Percentiles rank a stretch among this genome's conserved stretches.
These are phyloP conservation scores for Formicarius rufipectus DNA, from an alignment of 2,113 vertebrate species.

Conservation along the genomic window DNA sequence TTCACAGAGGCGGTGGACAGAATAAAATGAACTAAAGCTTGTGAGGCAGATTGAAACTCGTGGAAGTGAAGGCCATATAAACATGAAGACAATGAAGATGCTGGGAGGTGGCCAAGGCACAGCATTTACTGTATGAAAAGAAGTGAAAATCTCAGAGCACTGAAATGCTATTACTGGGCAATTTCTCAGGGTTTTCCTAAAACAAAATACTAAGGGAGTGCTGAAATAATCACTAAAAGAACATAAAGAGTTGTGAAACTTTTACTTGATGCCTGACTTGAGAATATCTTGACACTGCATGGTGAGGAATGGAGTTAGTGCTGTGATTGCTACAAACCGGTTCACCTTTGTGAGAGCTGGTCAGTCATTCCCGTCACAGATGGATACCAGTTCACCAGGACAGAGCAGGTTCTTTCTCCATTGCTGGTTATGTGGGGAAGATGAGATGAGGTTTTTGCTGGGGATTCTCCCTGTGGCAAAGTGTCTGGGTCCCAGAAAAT, in stretches of 20 bases:
- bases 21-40: not conserved
- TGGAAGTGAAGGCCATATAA: not conserved
- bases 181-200: not conserved
- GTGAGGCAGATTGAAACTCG: not conserved
- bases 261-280: not conserved
- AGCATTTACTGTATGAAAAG: not conserved
- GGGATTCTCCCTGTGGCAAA: not conserved
- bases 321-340: not conserved
- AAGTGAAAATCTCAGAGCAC: not conserved
- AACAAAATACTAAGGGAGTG: not conserved
- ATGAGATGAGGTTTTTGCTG: not conserved
- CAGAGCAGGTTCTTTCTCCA: not conserved
- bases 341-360: not conserved
- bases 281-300: not conserved
- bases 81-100: not conserved
- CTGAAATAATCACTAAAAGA: not conserved
- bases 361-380: accelerated
- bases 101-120: not conserved
- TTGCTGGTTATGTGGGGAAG: not conserved
- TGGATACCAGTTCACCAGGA: not conserved
- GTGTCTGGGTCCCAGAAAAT: not conserved
- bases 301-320: not conserved
- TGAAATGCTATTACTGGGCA: not conserved
- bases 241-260: not conserved
- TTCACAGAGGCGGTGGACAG: not conserved